Percentiles rank a stretch among this genome's conserved stretches.
These are phyloP conservation scores for Tipula helvola DNA, from an alignment of 2,888 invertebrate species.

Conservation along the genomic window DNA sequence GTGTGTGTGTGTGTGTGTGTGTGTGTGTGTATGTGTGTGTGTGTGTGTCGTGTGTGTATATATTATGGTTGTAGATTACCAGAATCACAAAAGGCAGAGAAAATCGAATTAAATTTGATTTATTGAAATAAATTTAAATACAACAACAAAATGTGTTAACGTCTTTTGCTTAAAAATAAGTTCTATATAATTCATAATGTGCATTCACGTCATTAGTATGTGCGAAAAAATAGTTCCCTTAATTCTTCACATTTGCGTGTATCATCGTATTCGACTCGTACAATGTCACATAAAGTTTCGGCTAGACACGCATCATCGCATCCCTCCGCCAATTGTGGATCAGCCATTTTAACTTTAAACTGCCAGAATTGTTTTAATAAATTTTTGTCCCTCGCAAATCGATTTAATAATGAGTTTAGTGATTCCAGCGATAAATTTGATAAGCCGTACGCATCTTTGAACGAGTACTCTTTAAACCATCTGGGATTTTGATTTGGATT, in stretches of 20 bases:
- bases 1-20: no score
- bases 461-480: slow-evolving; percentile 62
- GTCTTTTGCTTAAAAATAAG: background rate
- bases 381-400: slow-evolving; percentile 36
- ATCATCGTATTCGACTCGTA: slow-evolving; percentile 13
- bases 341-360: slow-evolving; percentile 14
- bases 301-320: slow-evolving; percentile 15
- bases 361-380: slow-evolving; percentile 15
- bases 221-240: background rate
- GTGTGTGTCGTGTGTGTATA: no score
- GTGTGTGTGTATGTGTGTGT: no score
- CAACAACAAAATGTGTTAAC: background rate
- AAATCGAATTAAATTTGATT: background rate
- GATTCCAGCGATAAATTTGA: slow-evolving; percentile 43
- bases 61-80: background rate
- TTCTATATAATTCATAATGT: no score
- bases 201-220: background rate
- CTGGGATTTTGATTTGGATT: slow-evolving; percentile 40
- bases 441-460: slow-evolving; percentile 51
- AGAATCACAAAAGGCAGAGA: background rate
- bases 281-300: slow-evolving; percentile 12
- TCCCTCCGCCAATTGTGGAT: slow-evolving; percentile 12
- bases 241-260: background rate
- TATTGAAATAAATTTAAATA: background rate
- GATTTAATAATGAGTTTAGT: slow-evolving; percentile 42